A percentile compares a stretch with the other conserved stretches of the same genome.
Evolutionary conservation across 2,888 invertebrate genomes (phyloP).

Genomic region (Thelaira solivaga): DNA sequence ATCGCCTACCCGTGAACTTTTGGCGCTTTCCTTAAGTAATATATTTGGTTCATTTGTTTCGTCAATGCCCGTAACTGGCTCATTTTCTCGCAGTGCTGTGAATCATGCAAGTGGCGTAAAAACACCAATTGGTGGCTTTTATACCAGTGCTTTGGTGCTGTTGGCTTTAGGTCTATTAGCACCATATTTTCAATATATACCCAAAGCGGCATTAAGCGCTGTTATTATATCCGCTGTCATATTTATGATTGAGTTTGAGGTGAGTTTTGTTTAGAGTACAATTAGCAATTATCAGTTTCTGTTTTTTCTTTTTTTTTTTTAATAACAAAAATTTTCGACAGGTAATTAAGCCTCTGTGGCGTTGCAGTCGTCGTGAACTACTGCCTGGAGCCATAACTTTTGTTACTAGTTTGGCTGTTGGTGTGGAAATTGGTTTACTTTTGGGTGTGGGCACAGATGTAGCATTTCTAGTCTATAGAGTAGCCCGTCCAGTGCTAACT

Average conservation of each 20-base stretch:
- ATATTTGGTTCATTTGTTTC: conserved; percentile 91
- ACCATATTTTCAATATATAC: conserved; percentile 92
- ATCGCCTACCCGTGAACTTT: conserved; percentile 92
- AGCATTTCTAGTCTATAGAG: conserved; percentile 86
- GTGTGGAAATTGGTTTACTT: conserved; percentile 91
- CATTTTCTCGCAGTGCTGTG: conserved; percentile 93
- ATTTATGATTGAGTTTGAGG: conserved; percentile 95
- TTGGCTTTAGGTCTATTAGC: conserved; percentile 90
- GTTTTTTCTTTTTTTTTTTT: not conserved
- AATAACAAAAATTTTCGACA: too few species aligned
- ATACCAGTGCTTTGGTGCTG: conserved; percentile 88
- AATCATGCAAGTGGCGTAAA: conserved; percentile 96
- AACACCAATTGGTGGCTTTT: conserved; percentile 91
- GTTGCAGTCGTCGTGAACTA: conserved; percentile 87
- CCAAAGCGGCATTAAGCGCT: conserved; percentile 91
- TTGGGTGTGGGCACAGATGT: conserved; percentile 89
- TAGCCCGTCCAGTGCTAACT: conserved; percentile 86
- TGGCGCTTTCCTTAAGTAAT: conserved; percentile 91
- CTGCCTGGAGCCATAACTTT: conserved; percentile 91
- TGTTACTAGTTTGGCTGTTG: conserved; percentile 86
- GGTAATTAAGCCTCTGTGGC: conserved; percentile 91
- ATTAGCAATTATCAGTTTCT: not conserved
- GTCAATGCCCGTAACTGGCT: conserved; percentile 94
- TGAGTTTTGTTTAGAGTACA: conserved; percentile 65
- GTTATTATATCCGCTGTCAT: conserved; percentile 97